phyloP scores from a whole-genome alignment of 2,797 vertebrate genomes.

The Aeoliscus strigatus region DNA sequence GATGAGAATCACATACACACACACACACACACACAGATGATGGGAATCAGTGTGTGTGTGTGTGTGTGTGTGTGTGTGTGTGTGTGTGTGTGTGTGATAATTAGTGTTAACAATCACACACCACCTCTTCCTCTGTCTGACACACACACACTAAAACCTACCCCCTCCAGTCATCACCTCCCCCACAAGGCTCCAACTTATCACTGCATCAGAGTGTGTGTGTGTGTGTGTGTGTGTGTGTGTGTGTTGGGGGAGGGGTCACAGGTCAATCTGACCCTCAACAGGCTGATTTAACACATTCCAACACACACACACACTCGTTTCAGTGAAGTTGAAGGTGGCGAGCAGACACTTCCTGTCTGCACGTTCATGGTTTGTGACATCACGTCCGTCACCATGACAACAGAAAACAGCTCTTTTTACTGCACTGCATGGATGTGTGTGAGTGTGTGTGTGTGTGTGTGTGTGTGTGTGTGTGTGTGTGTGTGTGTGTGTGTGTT shows the following conservation, averaged over 20 bases:
- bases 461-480: conserved; percentile 11
- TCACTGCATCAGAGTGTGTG: no score
- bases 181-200: not conserved
- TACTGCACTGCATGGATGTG: not conserved
- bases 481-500: not conserved
- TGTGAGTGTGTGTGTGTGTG: conserved; percentile 1
- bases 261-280: conserved; percentile 30
- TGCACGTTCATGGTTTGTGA: no score
- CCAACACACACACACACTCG: not conserved
- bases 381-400: no score
- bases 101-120: conserved; percentile 26
- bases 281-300: conserved; percentile 4
- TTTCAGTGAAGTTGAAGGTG: not conserved
- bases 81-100: conserved; percentile 12
- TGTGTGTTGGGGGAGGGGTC: conserved; percentile 10
- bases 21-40: not conserved
- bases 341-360: not conserved
- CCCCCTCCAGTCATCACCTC: conserved; percentile 1
- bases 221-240: conserved; percentile 7
- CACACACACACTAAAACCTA: not conserved
- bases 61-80: no score
- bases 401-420: no score
- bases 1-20: not conserved
- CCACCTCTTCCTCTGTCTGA: conserved; percentile 7
- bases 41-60: not conserved